A percentile compares a stretch with the other conserved stretches of the same genome.
Conservation (phyloP, 2,888 invertebrate genomes). For the Epinotia brunnichana region DNA sequence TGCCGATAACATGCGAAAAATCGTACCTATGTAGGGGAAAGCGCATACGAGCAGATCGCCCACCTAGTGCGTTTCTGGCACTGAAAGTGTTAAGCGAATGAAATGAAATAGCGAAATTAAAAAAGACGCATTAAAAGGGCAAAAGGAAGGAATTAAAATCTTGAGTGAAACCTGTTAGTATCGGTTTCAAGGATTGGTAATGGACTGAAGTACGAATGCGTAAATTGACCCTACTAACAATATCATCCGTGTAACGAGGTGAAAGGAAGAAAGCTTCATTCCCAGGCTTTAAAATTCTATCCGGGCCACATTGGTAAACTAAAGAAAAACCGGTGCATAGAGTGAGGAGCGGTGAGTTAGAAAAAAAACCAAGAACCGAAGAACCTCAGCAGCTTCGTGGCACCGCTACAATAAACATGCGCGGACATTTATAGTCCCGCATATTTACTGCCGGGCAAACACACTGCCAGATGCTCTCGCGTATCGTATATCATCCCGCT, state of each 20-base stretch:
- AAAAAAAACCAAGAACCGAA: background rate
- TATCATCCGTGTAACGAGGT: no score
- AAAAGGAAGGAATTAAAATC: no score
- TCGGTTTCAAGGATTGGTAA: no score
- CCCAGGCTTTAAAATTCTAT: no score
- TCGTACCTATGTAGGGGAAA: no score
- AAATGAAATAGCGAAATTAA: background rate
- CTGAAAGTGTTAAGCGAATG: background rate
- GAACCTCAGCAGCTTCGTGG: background rate
- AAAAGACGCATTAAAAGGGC: background rate
- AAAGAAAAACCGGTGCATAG: background rate
- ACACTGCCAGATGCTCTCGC: slow-evolving; percentile 38
- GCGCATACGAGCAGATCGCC: no score
- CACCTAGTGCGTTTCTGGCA: no score
- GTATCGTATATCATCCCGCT: slow-evolving; percentile 38
- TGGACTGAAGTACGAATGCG: no score
- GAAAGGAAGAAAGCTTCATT: no score
- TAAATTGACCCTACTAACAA: no score
- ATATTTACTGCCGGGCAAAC: slow-evolving; percentile 38
- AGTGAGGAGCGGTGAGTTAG: background rate
- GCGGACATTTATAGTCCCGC: slow-evolving; percentile 37
- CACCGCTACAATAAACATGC: slow-evolving; percentile 30
- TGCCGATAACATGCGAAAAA: no score
- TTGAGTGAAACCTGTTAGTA: no score
- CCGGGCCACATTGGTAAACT: background rate